Base-by-base conservation (phyloP, 2,888 invertebrate species). In the Chironomus riparius region DNA sequence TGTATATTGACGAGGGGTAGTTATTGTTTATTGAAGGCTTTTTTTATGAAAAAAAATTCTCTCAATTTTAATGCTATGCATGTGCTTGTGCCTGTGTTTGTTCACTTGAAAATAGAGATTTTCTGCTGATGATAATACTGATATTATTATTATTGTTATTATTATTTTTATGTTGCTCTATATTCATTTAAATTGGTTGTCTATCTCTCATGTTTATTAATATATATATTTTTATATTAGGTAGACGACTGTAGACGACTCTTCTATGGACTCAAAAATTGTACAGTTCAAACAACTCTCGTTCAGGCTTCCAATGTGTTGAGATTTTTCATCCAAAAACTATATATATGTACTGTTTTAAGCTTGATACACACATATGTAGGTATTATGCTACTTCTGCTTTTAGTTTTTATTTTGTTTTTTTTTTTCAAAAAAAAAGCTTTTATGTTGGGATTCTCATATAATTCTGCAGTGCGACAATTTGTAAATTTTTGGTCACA, bases 401-500 rank as follows among this genome's bases (percentile, higher is more conserved):
- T 38, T 38, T 38, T 38, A 38, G 38, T 38, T 38, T 38, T 24
- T 24, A 24, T 24, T 24, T 24, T 24, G 2, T 24, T 24, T 24
- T 24, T 24, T 24, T 28, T 38, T 38, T 38, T 10, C 38, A 10
- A 38, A 38, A 38, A 28, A 28, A 28, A 38, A 38, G 50, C 24
- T 24, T 18, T 70, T 7, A 50, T 50, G 18, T 22, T 22, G 47
- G 48, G 47, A 48, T 68, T 18, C 21, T 21, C 21, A 65, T 24
- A 65, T 65, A 21, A 61, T 10, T 68, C 74, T 74, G 74, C 74
- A 74, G 47, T 74, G 74, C 74, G 74, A 47, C 68, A 68, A 74
- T 74, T 74, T 74, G 74, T 74, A 74, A 73, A 68, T 65, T 65
- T 56, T 73, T 73, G 73, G 73, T 73, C 73, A 73, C 15, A 74